phyloP scores from a whole-genome alignment of 2,113 vertebrate species.

The Sialia sialis region DNA sequence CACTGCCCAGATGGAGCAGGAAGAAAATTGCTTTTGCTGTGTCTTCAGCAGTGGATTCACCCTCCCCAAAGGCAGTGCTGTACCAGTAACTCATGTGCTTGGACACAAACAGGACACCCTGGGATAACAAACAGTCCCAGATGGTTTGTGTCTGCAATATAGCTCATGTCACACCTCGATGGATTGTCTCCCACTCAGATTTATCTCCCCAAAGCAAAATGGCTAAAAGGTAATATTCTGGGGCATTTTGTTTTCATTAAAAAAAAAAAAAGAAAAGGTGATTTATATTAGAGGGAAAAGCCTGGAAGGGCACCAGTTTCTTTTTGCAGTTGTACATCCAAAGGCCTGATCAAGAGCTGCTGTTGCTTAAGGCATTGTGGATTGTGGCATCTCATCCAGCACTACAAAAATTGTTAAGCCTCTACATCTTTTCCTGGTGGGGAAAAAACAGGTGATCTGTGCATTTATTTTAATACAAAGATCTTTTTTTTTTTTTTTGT shows the following conservation, averaged over 20 bases:
- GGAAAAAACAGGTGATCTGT: not conserved
- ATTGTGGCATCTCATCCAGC: not conserved
- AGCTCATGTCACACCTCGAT: not conserved
- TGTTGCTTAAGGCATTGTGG: not conserved
- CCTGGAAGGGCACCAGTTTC: not conserved
- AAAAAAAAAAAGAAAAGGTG: not conserved
- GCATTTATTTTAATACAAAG: not conserved
- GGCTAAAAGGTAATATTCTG: not conserved
- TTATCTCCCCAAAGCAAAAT: not conserved
- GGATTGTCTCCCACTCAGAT: not conserved
- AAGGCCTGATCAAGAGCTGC: not conserved
- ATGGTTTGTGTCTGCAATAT: not conserved
- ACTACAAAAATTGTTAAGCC: not conserved
- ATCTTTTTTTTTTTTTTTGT: not conserved
- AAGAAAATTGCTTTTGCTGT: not conserved
- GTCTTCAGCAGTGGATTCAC: not conserved
- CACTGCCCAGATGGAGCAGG: not conserved
- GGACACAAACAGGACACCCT: constrained; percentile 1
- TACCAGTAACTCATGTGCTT: not conserved
- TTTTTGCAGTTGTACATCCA: not conserved
- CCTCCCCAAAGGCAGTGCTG: not conserved
- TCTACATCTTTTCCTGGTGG: not conserved
- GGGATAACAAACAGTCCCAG: not conserved
- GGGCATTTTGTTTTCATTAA: not conserved
- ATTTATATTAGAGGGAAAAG: not conserved